Evolutionary conservation across 2,113 vertebrate genomes (phyloP), one percentile per base, ranked within the genome.

Genomic region (Gila orcuttii): DNA sequence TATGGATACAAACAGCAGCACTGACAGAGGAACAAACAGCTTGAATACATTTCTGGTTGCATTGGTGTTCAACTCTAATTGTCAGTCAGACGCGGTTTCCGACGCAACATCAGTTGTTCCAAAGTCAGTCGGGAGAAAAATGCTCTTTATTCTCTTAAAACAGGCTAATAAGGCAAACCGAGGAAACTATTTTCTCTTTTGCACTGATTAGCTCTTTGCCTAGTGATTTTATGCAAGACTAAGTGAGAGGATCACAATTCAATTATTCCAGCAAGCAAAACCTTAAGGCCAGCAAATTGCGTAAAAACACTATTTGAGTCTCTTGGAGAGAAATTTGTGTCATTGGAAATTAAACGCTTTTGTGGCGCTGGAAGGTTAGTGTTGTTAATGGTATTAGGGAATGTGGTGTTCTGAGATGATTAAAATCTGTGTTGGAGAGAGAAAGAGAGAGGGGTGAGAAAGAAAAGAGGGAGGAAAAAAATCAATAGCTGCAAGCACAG

Each of bases 341-440:
- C 94, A 96, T 94, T 96, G 95, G 66, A 96, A 98, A 98, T 99
- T 95, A 99, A 98, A 97, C 96, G 96, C 96, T 95, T 97, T 96
- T 79, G 90, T 96, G 95, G 93, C 94, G 97, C 95, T 97, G 94
- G 96, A 96, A 97, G 96, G 95, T 96, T 96, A 93, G 95, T 94
- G 94, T 96, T 97, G 97, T 96, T 96, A 98, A 99, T 98, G 96
- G 97, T 97, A 98, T 97, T 97, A 96, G 96, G 89, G 93, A 95
- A 93, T 95, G 95, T 91, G 91, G 91, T 82, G 77, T 85, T 87
- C 83, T 71, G 91, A 96, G 96, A 96, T 96, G 96, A 98, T 97
- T 97, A 97, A 97, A 98, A 98, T 99, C 97, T 96, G 96, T 97
- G 99, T 98, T 98, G 55, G 31, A 68, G 77, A 82, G 55, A 88